A percentile compares a stretch with the other conserved stretches of the same genome.
Evolutionary conservation across 2,113 vertebrate genomes (phyloP).

Genomic region (Onychostruthus taczanowskii): DNA sequence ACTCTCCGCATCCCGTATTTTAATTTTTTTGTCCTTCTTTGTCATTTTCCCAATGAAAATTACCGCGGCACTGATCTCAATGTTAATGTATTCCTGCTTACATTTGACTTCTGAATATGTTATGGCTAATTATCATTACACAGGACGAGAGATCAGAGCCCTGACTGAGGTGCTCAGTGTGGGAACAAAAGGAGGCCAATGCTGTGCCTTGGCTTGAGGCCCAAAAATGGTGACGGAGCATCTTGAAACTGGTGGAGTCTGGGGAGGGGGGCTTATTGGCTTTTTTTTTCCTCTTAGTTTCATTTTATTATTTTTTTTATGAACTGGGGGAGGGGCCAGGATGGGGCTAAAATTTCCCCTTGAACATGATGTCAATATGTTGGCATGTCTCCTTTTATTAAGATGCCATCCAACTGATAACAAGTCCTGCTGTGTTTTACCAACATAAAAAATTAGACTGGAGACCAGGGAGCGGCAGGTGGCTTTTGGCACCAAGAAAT

Average conservation of each 20-base stretch:
- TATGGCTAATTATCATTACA: conserved; percentile 94
- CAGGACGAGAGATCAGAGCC: conserved; percentile 82
- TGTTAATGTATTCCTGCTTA: conserved; percentile 93
- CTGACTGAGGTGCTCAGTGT: conserved; percentile 74
- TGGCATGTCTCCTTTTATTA: conserved; percentile 98
- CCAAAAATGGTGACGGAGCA: conserved; percentile 71
- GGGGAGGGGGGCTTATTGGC: background rate
- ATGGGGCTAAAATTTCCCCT: conserved; percentile 88
- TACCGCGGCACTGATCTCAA: conserved; percentile 78
- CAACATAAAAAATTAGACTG: conserved; percentile 99
- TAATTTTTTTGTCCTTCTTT: conserved; percentile 80
- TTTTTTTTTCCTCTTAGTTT: background rate
- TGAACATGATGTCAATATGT: conserved; percentile 99
- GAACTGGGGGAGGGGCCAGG: conserved; percentile 19
- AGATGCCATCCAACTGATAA: conserved; percentile 98
- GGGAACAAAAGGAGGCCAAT: conserved; percentile 88
- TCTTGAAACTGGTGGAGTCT: conserved; percentile 67
- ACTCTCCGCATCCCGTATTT: background rate
- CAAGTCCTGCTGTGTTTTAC: conserved; percentile 99
- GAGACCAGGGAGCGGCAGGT: conserved; percentile 98
- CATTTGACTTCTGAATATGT: conserved; percentile 97
- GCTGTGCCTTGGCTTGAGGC: conserved; percentile 80
- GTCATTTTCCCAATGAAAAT: conserved; percentile 80
- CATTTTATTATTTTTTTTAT: conserved; percentile 16
- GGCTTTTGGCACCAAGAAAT: conserved; percentile 99